phyloP scores from a whole-genome alignment of 1,140 invertebrate genomes.

The Triops longicaudatus region DNA sequence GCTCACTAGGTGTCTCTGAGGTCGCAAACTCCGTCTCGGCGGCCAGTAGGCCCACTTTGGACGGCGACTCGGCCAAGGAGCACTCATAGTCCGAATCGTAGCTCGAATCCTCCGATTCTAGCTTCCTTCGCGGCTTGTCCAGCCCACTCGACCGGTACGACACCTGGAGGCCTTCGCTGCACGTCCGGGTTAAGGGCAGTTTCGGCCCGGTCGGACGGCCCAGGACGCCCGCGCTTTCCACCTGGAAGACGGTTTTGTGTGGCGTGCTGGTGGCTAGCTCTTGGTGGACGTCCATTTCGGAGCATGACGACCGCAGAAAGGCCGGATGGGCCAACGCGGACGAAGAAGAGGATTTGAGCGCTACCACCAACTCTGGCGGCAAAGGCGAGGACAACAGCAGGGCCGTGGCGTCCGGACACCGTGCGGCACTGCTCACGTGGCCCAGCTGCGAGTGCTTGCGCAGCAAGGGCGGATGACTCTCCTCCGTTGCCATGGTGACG shows the following conservation, averaged over 20 bases:
- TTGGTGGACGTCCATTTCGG: neutral
- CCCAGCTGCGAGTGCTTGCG: neutral
- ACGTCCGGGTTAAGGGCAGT: constrained; percentile 18
- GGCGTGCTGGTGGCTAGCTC: neutral
- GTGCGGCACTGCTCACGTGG: neutral
- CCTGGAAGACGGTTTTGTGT: neutral
- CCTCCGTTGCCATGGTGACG: neutral
- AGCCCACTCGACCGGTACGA: neutral
- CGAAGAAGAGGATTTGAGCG: constrained; percentile 11
- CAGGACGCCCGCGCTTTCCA: neutral
- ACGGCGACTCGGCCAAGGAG: constrained; percentile 44
- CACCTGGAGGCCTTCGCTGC: constrained; percentile 20
- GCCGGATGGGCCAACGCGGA: neutral
- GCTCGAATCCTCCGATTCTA: constrained; percentile 64
- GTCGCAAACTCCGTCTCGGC: constrained; percentile 33
- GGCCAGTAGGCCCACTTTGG: constrained; percentile 23
- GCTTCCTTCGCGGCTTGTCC: constrained; percentile 30
- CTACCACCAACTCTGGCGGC: constrained; percentile 27
- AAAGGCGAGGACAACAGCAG: constrained; percentile 23
- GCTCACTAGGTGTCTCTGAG: constrained; percentile 35
- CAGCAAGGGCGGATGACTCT: neutral
- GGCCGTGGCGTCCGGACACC: constrained; percentile 7
- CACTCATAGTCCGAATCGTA: constrained; percentile 76
- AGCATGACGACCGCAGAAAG: neutral
- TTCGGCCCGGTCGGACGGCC: neutral